Conservation (phyloP, 2,888 invertebrate species). For the Volucella inflata region DNA sequence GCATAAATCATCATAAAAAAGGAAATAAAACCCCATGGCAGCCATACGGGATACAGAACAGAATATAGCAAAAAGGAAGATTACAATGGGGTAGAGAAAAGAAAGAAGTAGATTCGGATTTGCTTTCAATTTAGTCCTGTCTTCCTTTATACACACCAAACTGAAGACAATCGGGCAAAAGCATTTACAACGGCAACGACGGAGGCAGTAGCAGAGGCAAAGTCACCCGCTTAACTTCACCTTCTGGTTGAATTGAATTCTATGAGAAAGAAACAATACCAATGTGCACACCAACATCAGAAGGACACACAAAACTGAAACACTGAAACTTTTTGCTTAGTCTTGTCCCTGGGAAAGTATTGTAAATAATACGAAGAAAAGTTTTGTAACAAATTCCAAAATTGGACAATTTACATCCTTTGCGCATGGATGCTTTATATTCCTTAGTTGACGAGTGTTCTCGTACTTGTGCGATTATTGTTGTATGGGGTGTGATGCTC, state of each 20-base stretch:
- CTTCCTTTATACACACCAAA: not conserved
- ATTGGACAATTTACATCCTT: constrained; percentile 69
- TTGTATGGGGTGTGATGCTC: not conserved
- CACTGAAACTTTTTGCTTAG: not conserved
- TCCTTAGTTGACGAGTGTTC: not conserved
- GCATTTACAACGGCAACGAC: constrained; percentile 18
- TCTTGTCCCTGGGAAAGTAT: constrained; percentile 21
- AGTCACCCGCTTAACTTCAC: constrained; percentile 42
- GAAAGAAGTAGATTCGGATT: constrained; percentile 1
- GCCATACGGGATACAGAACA: not conserved
- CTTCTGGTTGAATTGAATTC: constrained; percentile 47
- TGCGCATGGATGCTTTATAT: constrained; percentile 48
- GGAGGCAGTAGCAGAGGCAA: constrained; percentile 7
- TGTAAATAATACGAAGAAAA: constrained; percentile 44
- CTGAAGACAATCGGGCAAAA: not conserved
- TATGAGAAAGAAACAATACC: constrained; percentile 17
- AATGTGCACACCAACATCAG: constrained; percentile 31
- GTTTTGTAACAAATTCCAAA: constrained; percentile 58
- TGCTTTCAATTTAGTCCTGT: constrained; percentile 41
- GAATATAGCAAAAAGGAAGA: not conserved
- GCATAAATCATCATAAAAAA: constrained; percentile 42
- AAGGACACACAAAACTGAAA: constrained; percentile 39
- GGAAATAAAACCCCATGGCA: not conserved
- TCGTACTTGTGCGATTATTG: not conserved
- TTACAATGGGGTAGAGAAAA: too few species aligned